Percentiles rank a stretch among this genome's conserved stretches.
These are phyloP conservation scores for Martes martes DNA, from an alignment of 2,113 vertebrate genomes.

Conservation along the genomic window DNA sequence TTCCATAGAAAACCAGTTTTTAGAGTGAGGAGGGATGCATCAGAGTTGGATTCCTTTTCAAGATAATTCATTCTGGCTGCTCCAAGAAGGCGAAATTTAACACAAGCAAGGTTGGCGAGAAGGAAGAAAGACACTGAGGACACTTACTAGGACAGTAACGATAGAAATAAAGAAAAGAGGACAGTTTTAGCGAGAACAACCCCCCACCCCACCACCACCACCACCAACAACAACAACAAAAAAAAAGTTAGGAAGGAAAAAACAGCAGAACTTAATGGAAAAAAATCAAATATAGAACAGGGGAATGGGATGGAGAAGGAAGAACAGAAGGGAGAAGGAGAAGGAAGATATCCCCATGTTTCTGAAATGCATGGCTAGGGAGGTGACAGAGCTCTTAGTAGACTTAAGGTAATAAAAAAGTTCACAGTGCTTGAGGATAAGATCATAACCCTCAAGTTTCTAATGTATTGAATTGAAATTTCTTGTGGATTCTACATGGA, in stretches of 20 bases:
- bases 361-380: neutral
- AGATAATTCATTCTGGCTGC: neutral
- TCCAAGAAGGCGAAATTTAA: neutral
- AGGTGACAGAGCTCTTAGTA: neutral
- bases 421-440: neutral
- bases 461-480: neutral
- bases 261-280: neutral
- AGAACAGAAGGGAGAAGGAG: neutral
- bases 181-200: neutral
- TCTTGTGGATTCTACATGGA: neutral
- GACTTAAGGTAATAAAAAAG: neutral
- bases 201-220: neutral
- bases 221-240: neutral
- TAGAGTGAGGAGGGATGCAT: neutral
- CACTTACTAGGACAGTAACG: neutral
- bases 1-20: neutral
- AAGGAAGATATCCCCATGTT: neutral
- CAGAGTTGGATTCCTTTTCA: neutral
- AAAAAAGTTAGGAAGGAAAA: neutral
- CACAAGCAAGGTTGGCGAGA: neutral
- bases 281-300: neutral
- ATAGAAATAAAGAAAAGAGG: neutral
- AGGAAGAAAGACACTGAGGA: neutral
- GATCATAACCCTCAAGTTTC: neutral
- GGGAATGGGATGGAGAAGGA: neutral